Base-by-base conservation (phyloP, 2,888 invertebrate species). In the Zygaena filipendulae region DNA sequence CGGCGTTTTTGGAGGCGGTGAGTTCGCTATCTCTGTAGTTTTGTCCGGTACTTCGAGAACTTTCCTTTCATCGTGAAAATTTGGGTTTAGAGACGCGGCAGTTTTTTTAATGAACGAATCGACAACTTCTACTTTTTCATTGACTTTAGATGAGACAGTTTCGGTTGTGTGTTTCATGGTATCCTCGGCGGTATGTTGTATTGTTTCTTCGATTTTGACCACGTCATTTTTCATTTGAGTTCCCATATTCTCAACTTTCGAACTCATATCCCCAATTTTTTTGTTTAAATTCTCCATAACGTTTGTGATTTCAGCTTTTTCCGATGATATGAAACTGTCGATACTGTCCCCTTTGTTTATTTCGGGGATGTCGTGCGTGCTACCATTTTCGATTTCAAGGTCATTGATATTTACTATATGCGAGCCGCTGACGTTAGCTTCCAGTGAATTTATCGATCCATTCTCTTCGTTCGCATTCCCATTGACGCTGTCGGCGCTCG, bases 331-430 rank as follows among this genome's bases (percentile, higher is more conserved):
- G 11, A 35, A 39, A 11, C 43, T 35, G 37, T 52, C 50, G 27
- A 47, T 49, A n/a, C n/a, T n/a, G 31, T 57, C 55, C 36, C 67
- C 61, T 37, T 53, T 57, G 33, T 53, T 59, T 39, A 68, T 49
- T 33, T 72, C 70, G 30, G 54, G 46, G 32, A 63, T 42, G 33
- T 55, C 67, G 40, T 67, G 66, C 42, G 55, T 59, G 42, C 62
- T 67, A 36, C 53, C 57, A 33, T 55, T 68, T 43, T 68, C 69
- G 36, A 51, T 55, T 35, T 69, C 71, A 53, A 80, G 67, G 58
- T 80, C 79, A 43, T 81, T 80, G 45, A 81, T 80, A 58, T 77
- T 69, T 57, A 77, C 68, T 33, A 81, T 80, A 38, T 80, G 80
- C 14, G 80, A 79, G 37, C 72, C 80, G 38, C 79, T 80, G 29